Evolutionary conservation across 2,113 vertebrate genomes (phyloP).

Genomic region (Strix uralensis): DNA sequence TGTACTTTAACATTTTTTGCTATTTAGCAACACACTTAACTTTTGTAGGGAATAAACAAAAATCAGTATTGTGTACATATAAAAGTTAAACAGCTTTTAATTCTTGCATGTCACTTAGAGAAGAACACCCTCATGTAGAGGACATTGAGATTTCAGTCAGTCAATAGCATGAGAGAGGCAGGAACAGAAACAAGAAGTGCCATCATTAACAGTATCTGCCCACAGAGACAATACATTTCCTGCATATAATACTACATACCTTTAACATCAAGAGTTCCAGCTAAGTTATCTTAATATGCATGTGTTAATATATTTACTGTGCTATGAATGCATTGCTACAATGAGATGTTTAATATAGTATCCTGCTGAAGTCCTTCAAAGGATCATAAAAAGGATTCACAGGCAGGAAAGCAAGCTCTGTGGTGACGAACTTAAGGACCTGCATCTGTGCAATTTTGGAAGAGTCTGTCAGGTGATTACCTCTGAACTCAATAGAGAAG

Average conservation of each 20-base stretch:
- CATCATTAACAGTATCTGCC: too few species aligned
- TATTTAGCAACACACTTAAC: background rate
- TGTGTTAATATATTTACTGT: too few species aligned
- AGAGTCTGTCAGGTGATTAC: background rate
- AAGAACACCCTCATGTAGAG: background rate
- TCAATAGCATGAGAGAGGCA: background rate
- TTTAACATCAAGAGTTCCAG: background rate
- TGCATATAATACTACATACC: background rate
- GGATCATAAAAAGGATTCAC: background rate
- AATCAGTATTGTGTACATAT: background rate
- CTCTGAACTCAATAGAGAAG: background rate
- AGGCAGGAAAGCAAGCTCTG: background rate
- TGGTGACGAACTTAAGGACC: too few species aligned
- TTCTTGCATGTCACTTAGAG: background rate
- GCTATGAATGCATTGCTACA: too few species aligned
- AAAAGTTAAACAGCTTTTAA: background rate
- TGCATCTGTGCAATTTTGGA: background rate
- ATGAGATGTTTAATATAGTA: accelerated
- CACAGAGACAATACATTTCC: background rate
- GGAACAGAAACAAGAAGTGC: background rate
- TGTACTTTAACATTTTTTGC: background rate
- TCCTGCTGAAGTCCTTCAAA: background rate
- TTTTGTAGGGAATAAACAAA: background rate
- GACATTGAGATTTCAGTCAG: background rate
- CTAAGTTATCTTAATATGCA: background rate